phyloP scores from a whole-genome alignment of 2,797 vertebrate species.

The Antennarius maculatus region DNA sequence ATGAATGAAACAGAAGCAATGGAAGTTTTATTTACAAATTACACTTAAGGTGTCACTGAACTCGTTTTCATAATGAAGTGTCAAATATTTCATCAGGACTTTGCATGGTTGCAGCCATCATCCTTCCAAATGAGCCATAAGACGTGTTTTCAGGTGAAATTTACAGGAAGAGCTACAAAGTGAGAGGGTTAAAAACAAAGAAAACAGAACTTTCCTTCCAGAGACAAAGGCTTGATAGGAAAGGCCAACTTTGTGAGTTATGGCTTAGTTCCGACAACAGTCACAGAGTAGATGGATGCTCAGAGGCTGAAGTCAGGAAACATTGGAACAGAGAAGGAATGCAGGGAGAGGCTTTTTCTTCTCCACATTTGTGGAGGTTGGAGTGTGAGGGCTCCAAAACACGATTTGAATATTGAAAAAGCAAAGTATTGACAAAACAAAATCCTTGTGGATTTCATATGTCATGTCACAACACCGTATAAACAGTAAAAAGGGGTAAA shows the following conservation, averaged over 20 bases:
- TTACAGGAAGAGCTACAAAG: too few species aligned
- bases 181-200: too few species aligned
- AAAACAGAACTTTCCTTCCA: slow-evolving; percentile 18
- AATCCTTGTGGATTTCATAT: not conserved
- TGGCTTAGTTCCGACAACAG: slow-evolving; percentile 57
- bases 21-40: too few species aligned
- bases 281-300: slow-evolving; percentile 70
- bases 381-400: not conserved
- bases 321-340: slow-evolving; percentile 68
- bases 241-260: slow-evolving; percentile 62
- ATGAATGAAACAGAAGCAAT: too few species aligned
- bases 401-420: slow-evolving; percentile 6
- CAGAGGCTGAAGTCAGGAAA: slow-evolving; percentile 52
- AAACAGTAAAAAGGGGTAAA: not conserved
- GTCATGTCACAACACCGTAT: not conserved
- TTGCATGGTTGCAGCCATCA: too few species aligned
- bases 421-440: not conserved
- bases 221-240: slow-evolving; percentile 50
- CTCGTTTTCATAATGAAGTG: too few species aligned
- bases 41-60: too few species aligned
- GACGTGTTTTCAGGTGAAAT: too few species aligned
- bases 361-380: slow-evolving; percentile 19
- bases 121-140: too few species aligned
- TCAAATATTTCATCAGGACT: too few species aligned
- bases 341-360: slow-evolving; percentile 45